phyloP scores from a whole-genome alignment of 2,888 invertebrate species.

The Drosophila barbarae region DNA sequence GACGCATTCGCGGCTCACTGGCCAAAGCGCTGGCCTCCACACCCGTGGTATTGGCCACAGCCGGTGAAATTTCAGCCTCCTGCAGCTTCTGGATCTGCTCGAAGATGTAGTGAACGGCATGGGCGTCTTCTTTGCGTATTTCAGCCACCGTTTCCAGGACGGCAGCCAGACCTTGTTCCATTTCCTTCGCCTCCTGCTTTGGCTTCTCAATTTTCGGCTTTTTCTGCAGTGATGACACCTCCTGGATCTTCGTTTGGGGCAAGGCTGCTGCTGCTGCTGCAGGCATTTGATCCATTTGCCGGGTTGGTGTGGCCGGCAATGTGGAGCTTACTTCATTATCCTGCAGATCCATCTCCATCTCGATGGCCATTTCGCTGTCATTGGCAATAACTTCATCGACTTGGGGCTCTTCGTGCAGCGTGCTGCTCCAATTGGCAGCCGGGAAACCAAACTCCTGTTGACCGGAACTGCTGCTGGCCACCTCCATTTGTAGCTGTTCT shows the following conservation, averaged over 20 bases:
- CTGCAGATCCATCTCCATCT: slow-evolving; percentile 32
- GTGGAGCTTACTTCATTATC: slow-evolving; percentile 67
- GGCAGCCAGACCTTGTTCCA: slow-evolving; percentile 3
- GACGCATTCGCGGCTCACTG: slow-evolving; percentile 34
- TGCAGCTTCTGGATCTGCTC: slow-evolving; percentile 43
- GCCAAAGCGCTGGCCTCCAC: slow-evolving; percentile 16
- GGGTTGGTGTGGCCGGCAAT: slow-evolving; percentile 47
- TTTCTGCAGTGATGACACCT: neutral
- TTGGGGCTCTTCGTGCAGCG: neutral
- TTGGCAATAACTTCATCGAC: too few relatives aligned
- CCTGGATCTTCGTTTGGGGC: neutral
- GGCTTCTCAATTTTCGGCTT: neutral
- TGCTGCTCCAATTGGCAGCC: neutral
- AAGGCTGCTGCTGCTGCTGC: neutral
- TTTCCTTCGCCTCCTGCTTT: neutral
- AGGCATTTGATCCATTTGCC: slow-evolving; percentile 1
- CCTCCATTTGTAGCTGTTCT: slow-evolving; percentile 37
- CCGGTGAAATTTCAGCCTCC: slow-evolving; percentile 32
- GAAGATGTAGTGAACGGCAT: slow-evolving; percentile 36
- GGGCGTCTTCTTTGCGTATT: slow-evolving; percentile 42
- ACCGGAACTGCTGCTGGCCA: slow-evolving; percentile 36
- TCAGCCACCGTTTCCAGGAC: slow-evolving; percentile 30
- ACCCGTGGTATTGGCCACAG: neutral
- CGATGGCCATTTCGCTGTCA: neutral
- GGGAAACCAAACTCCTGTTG: slow-evolving; percentile 12